Conservation (phyloP, 2,113 vertebrate species). For the Ondatra zibethicus region DNA sequence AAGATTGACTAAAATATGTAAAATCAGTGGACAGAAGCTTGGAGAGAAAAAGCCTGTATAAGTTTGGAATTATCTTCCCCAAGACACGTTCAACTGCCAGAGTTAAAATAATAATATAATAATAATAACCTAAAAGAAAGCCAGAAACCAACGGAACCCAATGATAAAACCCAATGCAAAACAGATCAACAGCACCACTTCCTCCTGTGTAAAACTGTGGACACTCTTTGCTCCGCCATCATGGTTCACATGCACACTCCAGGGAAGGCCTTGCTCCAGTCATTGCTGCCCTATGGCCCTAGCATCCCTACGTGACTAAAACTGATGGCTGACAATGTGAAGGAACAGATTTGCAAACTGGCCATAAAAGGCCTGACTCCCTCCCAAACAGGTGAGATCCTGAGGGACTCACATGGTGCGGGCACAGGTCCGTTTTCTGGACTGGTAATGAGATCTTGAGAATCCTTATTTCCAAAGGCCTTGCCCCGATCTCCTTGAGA, state of each 20-base stretch:
- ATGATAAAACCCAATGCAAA: not conserved
- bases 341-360: not conserved
- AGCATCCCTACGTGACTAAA: too few species aligned
- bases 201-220: not conserved
- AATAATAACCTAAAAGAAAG: not conserved
- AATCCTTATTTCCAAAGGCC: too few species aligned
- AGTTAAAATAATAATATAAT: not conserved
- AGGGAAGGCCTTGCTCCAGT: too few species aligned
- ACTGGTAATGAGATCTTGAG: too few species aligned
- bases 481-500: too few species aligned
- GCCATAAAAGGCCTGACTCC: too few species aligned
- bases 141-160: not conserved
- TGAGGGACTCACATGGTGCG: too few species aligned
- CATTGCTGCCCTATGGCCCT: too few species aligned
- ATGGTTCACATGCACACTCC: too few species aligned
- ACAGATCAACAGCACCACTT: not conserved
- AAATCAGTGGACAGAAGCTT: conserved; percentile 14
- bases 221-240: too few species aligned
- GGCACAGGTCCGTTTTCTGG: too few species aligned
- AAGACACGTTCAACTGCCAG: not conserved
- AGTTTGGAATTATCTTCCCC: not conserved
- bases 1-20: not conserved
- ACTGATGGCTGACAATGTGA: not conserved
- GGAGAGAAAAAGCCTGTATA: not conserved
- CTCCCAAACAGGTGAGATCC: too few species aligned